Evolutionary conservation across 2,888 invertebrate genomes (phyloP), one percentile per base, ranked within the genome.

Genomic region (Psococerastis gibbosa): DNA sequence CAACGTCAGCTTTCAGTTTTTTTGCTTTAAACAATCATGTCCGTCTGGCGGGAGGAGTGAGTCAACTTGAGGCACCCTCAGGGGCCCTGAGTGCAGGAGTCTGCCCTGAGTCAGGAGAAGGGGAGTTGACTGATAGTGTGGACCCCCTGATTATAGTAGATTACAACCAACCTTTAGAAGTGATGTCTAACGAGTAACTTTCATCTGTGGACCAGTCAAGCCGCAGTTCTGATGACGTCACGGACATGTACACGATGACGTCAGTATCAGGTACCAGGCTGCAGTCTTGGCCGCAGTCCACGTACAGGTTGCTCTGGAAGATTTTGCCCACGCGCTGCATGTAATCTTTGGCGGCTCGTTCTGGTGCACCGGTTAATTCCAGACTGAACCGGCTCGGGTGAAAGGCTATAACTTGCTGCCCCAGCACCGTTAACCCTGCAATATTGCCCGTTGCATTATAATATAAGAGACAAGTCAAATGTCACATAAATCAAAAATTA

Each of bases 161-260:
- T n/a, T n/a, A n/a, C n/a, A n/a, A n/a, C n/a, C n/a, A 49, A 73
- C 75, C 70, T 62, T 66, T 66, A 41, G 65, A 67, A 45, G 68
- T 62, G 9, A 78, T 61, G 48, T 69, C 67, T 35, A 83, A 57
- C 45, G 58, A 59, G 54, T 83, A 84, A 27, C 70, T 66, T 58
- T 84, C 83, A 49, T 76, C 68, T 0, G 82, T 82, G 2, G 62
- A 60, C 76, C 78, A 77, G 49, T 68, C 67, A 6, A 81, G 63
- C 1, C 59, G 54, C 3, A 70, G 51, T 49, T 67, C 63, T 2
- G 61, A 53, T 0, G 67, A 65, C 42, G 59, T 61, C 2, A 77
- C 65, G 0, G 61, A 63, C 2, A 79, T 59, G 54, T 66, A 63
- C 2, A 80, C 67, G n/a, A 66, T 59, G 15, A 77, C 63, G 3